Base-by-base conservation (phyloP, 2,888 invertebrate species). In the Dasysyrphus albostriatus region DNA sequence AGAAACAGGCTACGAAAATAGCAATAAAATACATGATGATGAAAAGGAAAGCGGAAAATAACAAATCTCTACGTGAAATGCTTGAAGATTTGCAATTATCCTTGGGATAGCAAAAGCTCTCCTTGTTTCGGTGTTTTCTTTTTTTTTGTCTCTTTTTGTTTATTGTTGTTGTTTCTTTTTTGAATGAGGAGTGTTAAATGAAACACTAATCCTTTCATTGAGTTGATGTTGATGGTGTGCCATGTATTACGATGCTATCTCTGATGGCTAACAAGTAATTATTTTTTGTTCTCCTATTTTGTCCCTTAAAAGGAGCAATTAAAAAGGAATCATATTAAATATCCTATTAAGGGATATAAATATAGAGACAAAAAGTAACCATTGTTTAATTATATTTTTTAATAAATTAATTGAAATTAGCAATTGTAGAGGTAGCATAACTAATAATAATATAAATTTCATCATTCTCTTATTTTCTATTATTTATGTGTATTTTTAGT, bases 1-100 rank as follows among this genome's bases (percentile, higher is more conserved):
- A 65, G 42, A 37, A 49, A 39, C 16, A 78, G 59, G 61, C 74
- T 65, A 82, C 61, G 63, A 81, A 76, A 85, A 67, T 56, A 54
- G 76, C 76, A 72, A 77, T 81, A 76, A 85, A 85, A 76, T 81
- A 77, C 73, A 77, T 42, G 76, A 77, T 77, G 84, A 85, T 65
- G 65, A 65, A 73, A 82, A 63, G 77, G 82, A 82, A 73, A 54
- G 59, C 59, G 42, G 74, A 54, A 65, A 77, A 85, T 72, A 73
- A 85, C 72, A 84, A 84, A 84, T 81, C 76, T 73, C 54, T 59
- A 67, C 58, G 74, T 69, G 59, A 80, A 84, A 78, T 51, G 63
- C 63, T 85, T 85, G 42, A 82, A 34, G 82, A 81, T 82, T 85
- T 65, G 74, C 82, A 85, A 82, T 85, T 85, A 82, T 82, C 69